Evolutionary conservation across 2,888 invertebrate genomes (phyloP).

Genomic region (Digitonthophagus gazella): DNA sequence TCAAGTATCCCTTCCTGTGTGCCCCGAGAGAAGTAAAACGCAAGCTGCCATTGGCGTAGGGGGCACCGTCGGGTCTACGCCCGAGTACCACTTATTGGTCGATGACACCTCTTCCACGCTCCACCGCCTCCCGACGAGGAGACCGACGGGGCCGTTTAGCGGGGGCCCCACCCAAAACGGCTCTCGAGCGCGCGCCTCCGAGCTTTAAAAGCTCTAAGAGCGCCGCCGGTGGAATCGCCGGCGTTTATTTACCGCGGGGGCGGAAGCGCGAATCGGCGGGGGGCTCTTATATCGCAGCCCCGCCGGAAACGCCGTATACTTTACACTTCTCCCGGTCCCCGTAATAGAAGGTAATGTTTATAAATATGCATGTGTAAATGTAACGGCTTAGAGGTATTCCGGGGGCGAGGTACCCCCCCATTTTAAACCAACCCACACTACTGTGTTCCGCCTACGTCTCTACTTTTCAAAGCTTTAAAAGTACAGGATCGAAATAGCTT

Average conservation of each 20-base stretch:
- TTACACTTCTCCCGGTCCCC: slow-evolving; percentile 49
- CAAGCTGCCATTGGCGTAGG: slow-evolving; percentile 8
- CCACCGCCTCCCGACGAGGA: slow-evolving; percentile 5
- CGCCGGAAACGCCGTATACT: slow-evolving; percentile 47
- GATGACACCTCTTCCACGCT: slow-evolving; percentile 17
- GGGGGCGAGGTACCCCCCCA: slow-evolving; percentile 29
- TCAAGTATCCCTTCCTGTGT: not conserved
- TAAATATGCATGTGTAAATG: slow-evolving; percentile 54
- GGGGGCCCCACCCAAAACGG: slow-evolving; percentile 15
- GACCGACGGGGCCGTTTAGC: slow-evolving; percentile 20
- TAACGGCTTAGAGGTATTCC: slow-evolving; percentile 43
- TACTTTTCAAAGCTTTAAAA: not conserved
- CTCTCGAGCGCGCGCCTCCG: slow-evolving; percentile 33
- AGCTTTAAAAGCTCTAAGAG: slow-evolving; percentile 51
- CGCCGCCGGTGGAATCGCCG: no score
- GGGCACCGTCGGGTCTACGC: slow-evolving; percentile 17
- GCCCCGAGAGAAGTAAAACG: not conserved
- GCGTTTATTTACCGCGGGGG: not conserved
- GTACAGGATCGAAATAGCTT: no score
- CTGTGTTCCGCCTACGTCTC: not conserved
- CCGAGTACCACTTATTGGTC: slow-evolving; percentile 27
- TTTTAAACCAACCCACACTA: not conserved
- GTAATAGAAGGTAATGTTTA: slow-evolving; percentile 54
- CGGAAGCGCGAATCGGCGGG: not conserved
- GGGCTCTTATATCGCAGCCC: not conserved